Base-by-base conservation (phyloP, 2,797 vertebrate genomes). In the Lagocephalus sceleratus region DNA sequence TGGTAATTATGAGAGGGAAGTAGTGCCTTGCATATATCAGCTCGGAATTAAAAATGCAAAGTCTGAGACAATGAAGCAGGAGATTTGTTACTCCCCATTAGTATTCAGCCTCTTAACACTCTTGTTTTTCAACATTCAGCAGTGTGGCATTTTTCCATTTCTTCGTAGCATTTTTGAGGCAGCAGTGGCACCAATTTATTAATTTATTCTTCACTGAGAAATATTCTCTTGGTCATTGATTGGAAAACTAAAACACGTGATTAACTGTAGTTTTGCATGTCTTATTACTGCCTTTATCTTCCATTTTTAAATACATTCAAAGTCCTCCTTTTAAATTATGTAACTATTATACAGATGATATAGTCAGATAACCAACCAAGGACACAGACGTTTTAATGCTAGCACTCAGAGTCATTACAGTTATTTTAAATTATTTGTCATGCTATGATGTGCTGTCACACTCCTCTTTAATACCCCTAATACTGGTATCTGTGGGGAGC, bases 341-440 rank as follows among this genome's bases (percentile, higher is more conserved):
- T 25, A 25, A 29, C 11, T 29, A 35, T 35, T 14, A 14, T 35
- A n/a, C n/a, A n/a, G n/a, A n/a, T n/a, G n/a, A n/a, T n/a, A n/a
- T n/a, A n/a, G 49, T 62, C 26, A 48, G 29, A 32, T 44, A 5
- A 48, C 55, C 52, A 7, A 43, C 47, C 20, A 56, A 71, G 55
- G 62, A 57, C 52, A 56, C 23, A 10, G 57, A 59, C 4, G 11
- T 38, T 55, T 35, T 35, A 44, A 14, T 20, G 11, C 56, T 29
- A 47, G 48, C 56, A 32, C 49, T 49, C 39, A 21, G 20, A 58
- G 35, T 42, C 22, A 40, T 48, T 51, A 56, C 40, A 43, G 9
- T 25, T 60, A 68, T 66, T 57, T 53, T 7, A 16, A 14, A 19
- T 55, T 59, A 56, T 71, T 65, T 74, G 65, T 74, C 55, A 59